Evolutionary conservation across 2,888 invertebrate species (phyloP).

Genomic region (Mythimna vitellina): DNA sequence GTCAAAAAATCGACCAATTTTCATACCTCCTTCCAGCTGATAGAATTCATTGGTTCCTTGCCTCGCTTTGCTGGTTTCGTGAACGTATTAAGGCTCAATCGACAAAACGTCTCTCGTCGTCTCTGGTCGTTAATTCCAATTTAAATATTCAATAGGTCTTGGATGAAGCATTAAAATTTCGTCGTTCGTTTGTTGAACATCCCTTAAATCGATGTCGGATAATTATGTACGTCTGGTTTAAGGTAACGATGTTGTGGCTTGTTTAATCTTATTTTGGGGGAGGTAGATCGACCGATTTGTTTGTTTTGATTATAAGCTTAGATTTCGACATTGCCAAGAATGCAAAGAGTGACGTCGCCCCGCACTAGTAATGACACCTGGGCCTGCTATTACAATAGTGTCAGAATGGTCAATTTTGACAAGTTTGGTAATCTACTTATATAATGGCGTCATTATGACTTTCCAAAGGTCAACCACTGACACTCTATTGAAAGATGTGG

Average conservation of each 20-base stretch:
- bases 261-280: constrained; percentile 19
- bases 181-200: constrained; percentile 68
- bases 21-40: constrained; percentile 41
- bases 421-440: too few relatives aligned
- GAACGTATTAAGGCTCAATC: constrained; percentile 57
- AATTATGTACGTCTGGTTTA: constrained; percentile 42
- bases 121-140: constrained; percentile 75
- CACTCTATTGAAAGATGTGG: too few relatives aligned
- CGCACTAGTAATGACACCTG: too few relatives aligned
- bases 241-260: constrained; percentile 15
- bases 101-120: constrained; percentile 64
- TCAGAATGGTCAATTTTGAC: too few relatives aligned
- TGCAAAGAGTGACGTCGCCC: too few relatives aligned
- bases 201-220: constrained; percentile 70
- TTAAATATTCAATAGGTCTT: constrained; percentile 85
- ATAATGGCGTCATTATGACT: too few relatives aligned
- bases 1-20: constrained; percentile 49
- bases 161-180: constrained; percentile 71
- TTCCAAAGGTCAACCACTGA: too few relatives aligned
- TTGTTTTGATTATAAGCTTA: constrained; percentile 15
- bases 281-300: background rate
- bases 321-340: background rate
- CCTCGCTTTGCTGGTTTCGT: constrained; percentile 48
- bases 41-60: constrained; percentile 52
- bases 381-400: too few relatives aligned